Percentiles rank a stretch among this genome's conserved stretches.
Conservation (phyloP, 2,888 invertebrate species). For the Dioctria rufipes region DNA sequence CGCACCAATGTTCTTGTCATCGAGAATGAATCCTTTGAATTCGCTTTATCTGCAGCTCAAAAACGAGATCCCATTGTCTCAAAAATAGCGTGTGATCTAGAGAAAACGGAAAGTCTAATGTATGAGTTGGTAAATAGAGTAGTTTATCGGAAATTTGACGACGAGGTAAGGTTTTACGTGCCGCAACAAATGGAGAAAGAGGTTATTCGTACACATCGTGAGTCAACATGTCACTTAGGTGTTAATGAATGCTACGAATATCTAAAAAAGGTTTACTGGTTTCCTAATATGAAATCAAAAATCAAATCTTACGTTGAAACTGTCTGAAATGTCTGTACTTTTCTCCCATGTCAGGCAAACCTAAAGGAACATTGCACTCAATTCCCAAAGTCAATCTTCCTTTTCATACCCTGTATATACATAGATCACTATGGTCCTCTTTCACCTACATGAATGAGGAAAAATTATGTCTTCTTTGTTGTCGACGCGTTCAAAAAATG, state of each 20-base stretch:
- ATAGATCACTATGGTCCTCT: slow-evolving; percentile 5
- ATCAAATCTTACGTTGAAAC: neutral
- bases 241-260: neutral
- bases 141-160: slow-evolving; percentile 50
- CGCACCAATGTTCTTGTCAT: slow-evolving; percentile 35
- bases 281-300: slow-evolving; percentile 52
- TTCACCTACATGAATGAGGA: neutral
- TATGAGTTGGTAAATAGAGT: slow-evolving; percentile 53
- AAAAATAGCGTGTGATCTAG: neutral
- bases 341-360: neutral
- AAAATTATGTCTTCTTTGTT: neutral
- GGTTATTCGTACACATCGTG: slow-evolving; percentile 61
- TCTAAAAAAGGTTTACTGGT: slow-evolving; percentile 8
- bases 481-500: slow-evolving; percentile 15
- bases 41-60: neutral
- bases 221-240: slow-evolving; percentile 62
- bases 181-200: slow-evolving; percentile 60
- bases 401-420: neutral
- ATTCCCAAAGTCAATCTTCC: neutral
- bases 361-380: neutral
- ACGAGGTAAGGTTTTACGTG: slow-evolving; percentile 50
- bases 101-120: neutral
- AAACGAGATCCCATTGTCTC: neutral
- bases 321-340: slow-evolving; percentile 4
- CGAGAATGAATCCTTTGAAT: neutral